These are phyloP conservation scores for Sebastes goodei DNA, from an alignment of 2,797 vertebrate genomes.

Conservation along the genomic window DNA sequence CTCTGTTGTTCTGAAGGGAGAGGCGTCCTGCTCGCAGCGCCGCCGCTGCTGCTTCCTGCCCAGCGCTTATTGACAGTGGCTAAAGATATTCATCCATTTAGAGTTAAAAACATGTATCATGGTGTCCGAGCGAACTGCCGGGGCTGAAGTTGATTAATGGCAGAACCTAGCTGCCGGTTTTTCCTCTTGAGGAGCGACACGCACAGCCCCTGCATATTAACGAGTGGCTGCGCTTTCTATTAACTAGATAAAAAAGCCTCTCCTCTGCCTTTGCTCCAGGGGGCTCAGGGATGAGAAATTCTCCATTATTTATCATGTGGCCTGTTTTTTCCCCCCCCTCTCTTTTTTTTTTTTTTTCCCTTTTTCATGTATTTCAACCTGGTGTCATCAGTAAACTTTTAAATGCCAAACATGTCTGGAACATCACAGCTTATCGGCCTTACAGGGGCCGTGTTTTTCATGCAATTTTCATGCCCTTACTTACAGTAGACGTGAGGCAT, in stretches of 20 bases:
- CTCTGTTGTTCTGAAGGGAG: constrained; percentile 66
- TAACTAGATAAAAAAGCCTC: constrained; percentile 99
- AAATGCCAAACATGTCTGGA: constrained; percentile 84
- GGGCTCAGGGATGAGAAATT: constrained; percentile 95
- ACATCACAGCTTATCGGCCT: constrained; percentile 81
- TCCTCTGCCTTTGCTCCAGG: constrained; percentile 96
- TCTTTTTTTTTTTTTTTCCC: constrained; percentile 53
- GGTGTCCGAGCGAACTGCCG: constrained; percentile 98
- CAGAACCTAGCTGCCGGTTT: constrained; percentile 97
- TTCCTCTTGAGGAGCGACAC: constrained; percentile 91
- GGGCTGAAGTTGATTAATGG: constrained; percentile 99
- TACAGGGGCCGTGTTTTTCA: constrained; percentile 81
- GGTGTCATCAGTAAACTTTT: constrained; percentile 94
- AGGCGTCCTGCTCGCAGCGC: constrained; percentile 33
- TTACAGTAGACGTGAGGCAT: constrained; percentile 79
- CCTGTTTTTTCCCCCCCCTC: constrained; percentile 62
- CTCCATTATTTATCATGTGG: constrained; percentile 98
- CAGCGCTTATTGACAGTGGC: constrained; percentile 97
- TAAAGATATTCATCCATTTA: constrained; percentile 99
- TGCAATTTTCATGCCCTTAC: constrained; percentile 79
- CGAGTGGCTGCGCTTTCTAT: constrained; percentile 99
- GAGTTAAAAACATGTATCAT: constrained; percentile 99
- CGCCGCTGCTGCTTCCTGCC: constrained; percentile 58
- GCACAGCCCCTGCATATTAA: constrained; percentile 99
- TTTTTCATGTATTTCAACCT: constrained; percentile 90